Base-by-base conservation (phyloP, 1,140 invertebrate species). In the Grapholita molesta region DNA sequence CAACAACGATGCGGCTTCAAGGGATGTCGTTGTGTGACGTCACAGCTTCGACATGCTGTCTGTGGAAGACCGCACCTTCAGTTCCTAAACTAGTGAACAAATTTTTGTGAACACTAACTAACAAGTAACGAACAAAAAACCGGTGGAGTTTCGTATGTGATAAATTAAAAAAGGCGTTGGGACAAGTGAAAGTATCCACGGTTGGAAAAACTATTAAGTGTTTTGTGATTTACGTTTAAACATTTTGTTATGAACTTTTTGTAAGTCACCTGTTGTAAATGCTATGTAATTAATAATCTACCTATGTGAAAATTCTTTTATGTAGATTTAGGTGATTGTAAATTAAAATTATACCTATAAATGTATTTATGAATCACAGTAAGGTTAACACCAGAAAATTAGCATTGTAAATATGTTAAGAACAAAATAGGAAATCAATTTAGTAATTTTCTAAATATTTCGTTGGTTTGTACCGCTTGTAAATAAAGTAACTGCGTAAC, bases 11-110 rank as follows among this genome's bases (percentile, higher is more conserved):
- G 73, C 82, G 4, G 80, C 84, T 52, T 81, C 86, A 9, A 81
- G 89, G 66, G 92, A 94, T 83, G 93, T 94, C 69, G 92, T 94
- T 68, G 93, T 94, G 91, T 94, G 93, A 94, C 93, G 93, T 87
- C 93, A 94, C 86, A 93, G 92, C 84, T 92, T 93, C 83, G 93
- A 92, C 78, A 91, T 90, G 85, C 85, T 92, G 80, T 90, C 89
- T 53, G 76, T 92, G 70, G 86, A 89, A 77, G 83, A 89, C 80
- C 82, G 86, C 79, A 76, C 83, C 78, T 84, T 88, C 79, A 90
- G 88, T 91, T 91, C 89, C 89, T 91, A 91, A 87, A 89, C 70
- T 77, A 76, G 77, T 77, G 76, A 79, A 87, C 80, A 73, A 83
- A 81, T 74, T 76, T 74, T 82, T 68, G 70, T 66, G 70, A 75